Conservation (phyloP, 2,888 invertebrate genomes). For the Portevinia maculata region DNA sequence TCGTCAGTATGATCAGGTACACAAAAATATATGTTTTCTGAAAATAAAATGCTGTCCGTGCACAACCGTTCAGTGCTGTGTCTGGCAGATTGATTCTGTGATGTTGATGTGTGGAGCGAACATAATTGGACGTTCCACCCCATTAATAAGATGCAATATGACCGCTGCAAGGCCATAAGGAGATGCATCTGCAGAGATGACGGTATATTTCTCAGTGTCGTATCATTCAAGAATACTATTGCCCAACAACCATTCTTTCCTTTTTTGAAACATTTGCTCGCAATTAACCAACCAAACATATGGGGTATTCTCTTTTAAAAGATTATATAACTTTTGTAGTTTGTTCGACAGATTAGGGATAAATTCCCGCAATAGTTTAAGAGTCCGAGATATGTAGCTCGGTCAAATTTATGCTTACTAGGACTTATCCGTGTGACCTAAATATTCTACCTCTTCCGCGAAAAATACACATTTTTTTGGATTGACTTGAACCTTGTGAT, state of each 20-base stretch:
- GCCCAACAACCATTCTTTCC: slow-evolving; percentile 29
- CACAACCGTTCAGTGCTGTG: no score
- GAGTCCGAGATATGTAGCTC: slow-evolving; percentile 14
- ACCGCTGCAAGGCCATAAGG: slow-evolving; percentile 48
- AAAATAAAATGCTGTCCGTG: no score
- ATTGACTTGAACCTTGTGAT: slow-evolving; percentile 29
- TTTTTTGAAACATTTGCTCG: slow-evolving; percentile 26
- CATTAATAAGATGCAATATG: slow-evolving; percentile 57
- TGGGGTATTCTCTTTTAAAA: slow-evolving; percentile 18
- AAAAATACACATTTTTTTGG: slow-evolving; percentile 32
- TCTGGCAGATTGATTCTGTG: no score
- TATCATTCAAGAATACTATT: slow-evolving; percentile 32
- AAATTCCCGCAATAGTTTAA: slow-evolving; percentile 29
- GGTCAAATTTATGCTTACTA: no score
- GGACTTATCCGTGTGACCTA: slow-evolving; percentile 12
- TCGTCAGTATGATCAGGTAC: no score
- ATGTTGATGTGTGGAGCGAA: no score
- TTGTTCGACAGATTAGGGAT: slow-evolving; percentile 25
- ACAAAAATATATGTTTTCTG: no score
- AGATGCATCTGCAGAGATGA: slow-evolving; percentile 55
- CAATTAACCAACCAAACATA: slow-evolving; percentile 27
- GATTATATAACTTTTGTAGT: slow-evolving; percentile 14
- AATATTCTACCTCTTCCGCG: slow-evolving; percentile 25
- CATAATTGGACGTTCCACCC: no score
- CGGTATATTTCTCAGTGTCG: slow-evolving; percentile 50